Base-by-base conservation (phyloP, 2,888 invertebrate species). In the Vesta saturnalis region DNA sequence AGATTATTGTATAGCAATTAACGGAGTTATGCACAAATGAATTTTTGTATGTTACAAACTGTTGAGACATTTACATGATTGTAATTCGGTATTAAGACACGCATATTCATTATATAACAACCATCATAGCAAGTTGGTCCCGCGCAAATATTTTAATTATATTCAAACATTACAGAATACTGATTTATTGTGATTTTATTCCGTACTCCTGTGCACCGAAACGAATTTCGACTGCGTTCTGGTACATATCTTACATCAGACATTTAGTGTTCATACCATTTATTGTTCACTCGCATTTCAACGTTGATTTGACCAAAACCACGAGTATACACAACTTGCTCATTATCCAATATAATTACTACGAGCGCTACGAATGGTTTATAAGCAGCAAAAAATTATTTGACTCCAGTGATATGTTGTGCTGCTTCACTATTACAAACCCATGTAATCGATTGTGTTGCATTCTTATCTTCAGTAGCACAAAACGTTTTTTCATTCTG, bases 191-290 rank as follows among this genome's bases (percentile, higher is more conserved):
- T 52, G 12, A 52, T 52, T 52, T 19, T 52, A 14, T 52, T n/a
- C 12, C 52, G 15, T 12, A 19, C 15, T 52, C 3, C 52, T 10
- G 52, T 4, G 21, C 52, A 15, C 52, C 21, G 16, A 52, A 52
- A 52, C 16, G 16, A 19, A 52, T 14, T 52, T 52, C 52, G n/a
- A 16, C 52, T 16, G 16, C 15, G 16, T 14, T 52, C 15, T 19
- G 52, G 52, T 14, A 47, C 47, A 47, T 47, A 47, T n/a, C 47
- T 8, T n/a, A 47, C 47, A n/a, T 47, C 47, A 8, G n/a, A n/a
- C 16, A 47, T n/a, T 4, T 47, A 15, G 6, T n/a, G n/a, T n/a
- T n/a, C n/a, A n/a, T n/a, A n/a, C n/a, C n/a, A n/a, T n/a, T n/a
- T n/a, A n/a, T n/a, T 52, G 18, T 19, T 16, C 6, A 52, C 52